These are phyloP conservation scores for Rhingia campestris DNA, from an alignment of 2,888 invertebrate species.

Conservation along the genomic window DNA sequence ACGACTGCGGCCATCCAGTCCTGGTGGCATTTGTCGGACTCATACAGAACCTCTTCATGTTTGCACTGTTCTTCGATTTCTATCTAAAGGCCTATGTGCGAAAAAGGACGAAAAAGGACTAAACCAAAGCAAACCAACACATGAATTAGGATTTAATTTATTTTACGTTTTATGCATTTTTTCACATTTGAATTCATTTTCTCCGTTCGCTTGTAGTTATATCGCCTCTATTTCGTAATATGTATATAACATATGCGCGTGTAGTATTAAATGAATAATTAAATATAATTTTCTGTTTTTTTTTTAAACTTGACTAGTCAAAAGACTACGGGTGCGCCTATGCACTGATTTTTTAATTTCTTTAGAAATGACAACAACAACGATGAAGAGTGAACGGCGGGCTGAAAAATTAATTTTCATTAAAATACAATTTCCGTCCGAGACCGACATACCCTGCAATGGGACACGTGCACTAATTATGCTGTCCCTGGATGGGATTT, in stretches of 20 bases:
- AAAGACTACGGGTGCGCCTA: no score
- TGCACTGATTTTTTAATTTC: no score
- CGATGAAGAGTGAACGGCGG: not conserved
- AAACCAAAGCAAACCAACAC: not conserved
- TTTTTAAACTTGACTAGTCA: not conserved
- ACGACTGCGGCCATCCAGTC: conserved; percentile 78
- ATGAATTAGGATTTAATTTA: not conserved
- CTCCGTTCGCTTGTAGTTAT: conserved; percentile 2
- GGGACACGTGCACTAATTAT: conserved; percentile 40
- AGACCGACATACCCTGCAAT: not conserved
- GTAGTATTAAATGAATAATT: conserved; percentile 62
- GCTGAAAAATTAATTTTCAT: conserved; percentile 29
- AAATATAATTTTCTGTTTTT: conserved; percentile 20
- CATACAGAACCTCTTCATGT: conserved; percentile 81
- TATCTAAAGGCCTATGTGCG: conserved; percentile 80
- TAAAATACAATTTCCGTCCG: conserved; percentile 56
- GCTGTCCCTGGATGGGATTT: conserved; percentile 10
- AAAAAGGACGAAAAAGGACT: conserved; percentile 39
- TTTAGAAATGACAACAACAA: not conserved
- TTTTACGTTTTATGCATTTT: conserved; percentile 4
- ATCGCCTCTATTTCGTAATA: not conserved
- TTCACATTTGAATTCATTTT: conserved; percentile 19
- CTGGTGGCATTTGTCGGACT: conserved; percentile 78
- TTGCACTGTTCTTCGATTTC: conserved; percentile 81
- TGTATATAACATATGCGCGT: conserved; percentile 7